Base-by-base conservation (phyloP, 2,113 vertebrate genomes). In the Bothrops jararaca region DNA sequence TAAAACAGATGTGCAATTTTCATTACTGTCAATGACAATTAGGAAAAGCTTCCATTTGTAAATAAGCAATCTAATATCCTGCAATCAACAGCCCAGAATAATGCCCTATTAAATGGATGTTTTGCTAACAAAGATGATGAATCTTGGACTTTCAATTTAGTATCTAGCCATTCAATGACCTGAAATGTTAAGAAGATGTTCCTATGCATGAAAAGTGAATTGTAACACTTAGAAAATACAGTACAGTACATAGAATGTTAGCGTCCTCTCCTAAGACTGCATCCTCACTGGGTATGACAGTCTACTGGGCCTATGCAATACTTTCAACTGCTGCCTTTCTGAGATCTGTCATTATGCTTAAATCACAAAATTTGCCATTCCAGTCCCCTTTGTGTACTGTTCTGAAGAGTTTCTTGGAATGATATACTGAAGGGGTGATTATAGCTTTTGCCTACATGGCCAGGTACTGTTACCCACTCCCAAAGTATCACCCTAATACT, bases 1-100 rank as follows among this genome's bases (percentile, higher is more conserved):
- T 93, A 39, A 89, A 92, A 94, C 18, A 13, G 29, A 10, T 56
- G 45, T 69, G 92, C 86, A 64, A 2, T 88, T 91, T 93, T 90
- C 64, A 94, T 90, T 1, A 23, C 39, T 0, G 91, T 39, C 26
- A 93, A 91, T 60, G 89, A 57, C 8, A 69, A 53, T 91, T n/a
- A 69, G 39, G 42, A 91, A 52, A 6, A 91, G 24, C 1, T 92
- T 91, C 54, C 91, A 29, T 1, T 7, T 8, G 3, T 39, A 88
- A 74, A 88, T 3, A 88, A 50, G 64, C 56, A 90, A 69, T 15
- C 7, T 29, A 89, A 39, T 91, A 24, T 24, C 91, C 57, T 74
- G 2, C 60, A 93, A 89, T 42, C 5, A 45, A 18, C 87, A 93
- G 29, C 2, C 23, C 52, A 88, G 92, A 11, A 89, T 80, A 90